Base-by-base conservation (phyloP, 2,888 invertebrate species). In the Dynastes grantii region DNA sequence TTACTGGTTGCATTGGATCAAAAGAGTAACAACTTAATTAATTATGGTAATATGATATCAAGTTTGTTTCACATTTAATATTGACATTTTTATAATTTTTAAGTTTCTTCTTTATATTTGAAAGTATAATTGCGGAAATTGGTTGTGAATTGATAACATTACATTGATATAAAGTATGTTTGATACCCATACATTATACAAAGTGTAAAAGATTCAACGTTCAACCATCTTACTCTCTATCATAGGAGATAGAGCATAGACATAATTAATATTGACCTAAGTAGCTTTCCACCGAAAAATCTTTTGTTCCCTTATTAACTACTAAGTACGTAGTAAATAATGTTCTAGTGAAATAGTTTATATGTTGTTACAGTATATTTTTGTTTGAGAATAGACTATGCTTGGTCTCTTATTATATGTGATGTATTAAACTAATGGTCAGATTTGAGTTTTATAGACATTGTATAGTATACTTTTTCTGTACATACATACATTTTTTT, bases 401-500 rank as follows among this genome's bases (percentile, higher is more conserved):
- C 61, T 73, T 61, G 29, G 61, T 73, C 58, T 71, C 71, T 40
- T 64, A 65, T 37, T 55, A n/a, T 40, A 73, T 22, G 73, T 61
- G 67, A 53, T 45, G 45, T 76, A 32, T 32, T 68, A 58, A 55
- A 53, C 49, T 68, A 58, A 67, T 76, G 58, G 68, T 58, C 67
- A 67, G n/a, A n/a, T 68, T 76, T 68, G 68, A 67, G 49, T 68
- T 68, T 76, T 37, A 29, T 76, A 68, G 55, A 67, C 76, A 51
- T 68, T 76, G 76, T 76, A 68, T 76, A 16, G 32, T 64, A 27
- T 67, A 65, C 64, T 55, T 68, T 29, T 8, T 58, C 55, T 76
- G 76, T 76, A 76, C 58, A 73, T 73, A 73, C 32, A 61, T 76
- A 67, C 67, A 76, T 76, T 76, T 76, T 76, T 76, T 76, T 76